Conservation (phyloP, 2,797 vertebrate species). For the Numenius phaeopus region DNA sequence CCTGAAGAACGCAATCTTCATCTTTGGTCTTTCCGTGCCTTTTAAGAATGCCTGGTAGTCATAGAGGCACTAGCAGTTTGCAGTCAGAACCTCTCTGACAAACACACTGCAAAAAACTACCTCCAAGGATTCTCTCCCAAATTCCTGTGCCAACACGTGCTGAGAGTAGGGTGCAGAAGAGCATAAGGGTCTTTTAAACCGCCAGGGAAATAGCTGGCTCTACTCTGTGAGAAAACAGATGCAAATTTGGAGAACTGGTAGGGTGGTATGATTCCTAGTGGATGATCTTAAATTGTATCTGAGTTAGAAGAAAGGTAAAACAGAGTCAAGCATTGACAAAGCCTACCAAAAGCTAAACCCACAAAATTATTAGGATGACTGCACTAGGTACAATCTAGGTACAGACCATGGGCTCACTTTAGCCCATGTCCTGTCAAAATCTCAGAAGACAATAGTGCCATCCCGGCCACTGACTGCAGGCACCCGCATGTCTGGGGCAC, state of each 20-base stretch:
- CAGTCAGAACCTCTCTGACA: not conserved
- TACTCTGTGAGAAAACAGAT: not conserved
- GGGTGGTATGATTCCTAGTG: not conserved
- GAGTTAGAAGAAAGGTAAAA: not conserved
- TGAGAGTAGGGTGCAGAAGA: not conserved
- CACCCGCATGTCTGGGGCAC: not conserved
- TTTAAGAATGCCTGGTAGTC: not conserved
- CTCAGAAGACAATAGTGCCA: not conserved
- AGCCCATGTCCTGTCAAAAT: not conserved
- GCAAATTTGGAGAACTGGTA: not conserved
- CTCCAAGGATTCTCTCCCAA: not conserved
- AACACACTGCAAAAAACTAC: not conserved
- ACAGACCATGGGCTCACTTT: not conserved
- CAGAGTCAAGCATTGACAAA: not conserved
- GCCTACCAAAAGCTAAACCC: not conserved
- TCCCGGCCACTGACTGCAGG: not conserved
- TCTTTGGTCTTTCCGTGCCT: not conserved
- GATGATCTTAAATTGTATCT: not conserved
- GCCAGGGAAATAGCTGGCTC: not conserved
- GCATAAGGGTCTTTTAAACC: not conserved
- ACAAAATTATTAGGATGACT: not conserved
- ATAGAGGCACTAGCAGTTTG: not conserved
- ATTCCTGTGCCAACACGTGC: not conserved
- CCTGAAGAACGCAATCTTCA: not conserved
- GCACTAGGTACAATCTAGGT: not conserved